Evolutionary conservation across 1,140 invertebrate species (phyloP), one percentile per base, ranked within the genome.

Genomic region (Delia radicum): DNA sequence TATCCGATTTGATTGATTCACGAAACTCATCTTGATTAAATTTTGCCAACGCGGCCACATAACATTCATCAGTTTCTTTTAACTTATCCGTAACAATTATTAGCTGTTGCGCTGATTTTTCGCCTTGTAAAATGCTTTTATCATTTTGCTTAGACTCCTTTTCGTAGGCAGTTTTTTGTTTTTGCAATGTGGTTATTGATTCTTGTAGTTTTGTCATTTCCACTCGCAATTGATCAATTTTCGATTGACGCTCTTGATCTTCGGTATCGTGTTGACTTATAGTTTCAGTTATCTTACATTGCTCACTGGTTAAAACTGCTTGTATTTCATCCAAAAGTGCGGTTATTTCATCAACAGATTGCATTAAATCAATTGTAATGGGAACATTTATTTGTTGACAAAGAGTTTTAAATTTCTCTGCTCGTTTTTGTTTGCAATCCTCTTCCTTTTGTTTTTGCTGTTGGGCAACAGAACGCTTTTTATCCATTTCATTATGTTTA

Each of bases 11-110:
- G 1, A 87, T 82, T 33, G 85, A 87, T 31, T 86, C 78, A 74
- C 89, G 87, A 37, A 88, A 83, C 21, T 87, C 80, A 8, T 88
- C 83, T 33, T 90, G 82, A 78, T 88, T 87, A 3, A 81, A 79
- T 75, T 87, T 79, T 5, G 75, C 75, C 0, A 72, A 29, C 1
- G 78, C 74, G 2, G 74, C 76, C 13, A 84, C 80, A 24, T 80
- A 86, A 3, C 78, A 65, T 31, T 81, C 78, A 21, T 80, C 78
- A 1, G 78, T 78, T 2, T 81, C 77, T 3, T 76, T 73, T 3
- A 86, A 80, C 73, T 82, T 74, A 24, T 78, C 78, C 1, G 80
- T 80, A 46, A 86, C 21, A 15, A 76, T 69, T 62, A 85, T 82
- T 0, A 86, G 55, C 63, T 80, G 79, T 21, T 80, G 77, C 42